Percentiles rank a stretch among this genome's conserved stretches.
phyloP scores from a whole-genome alignment of 2,797 vertebrate genomes.

The Fundulus diaphanus region DNA sequence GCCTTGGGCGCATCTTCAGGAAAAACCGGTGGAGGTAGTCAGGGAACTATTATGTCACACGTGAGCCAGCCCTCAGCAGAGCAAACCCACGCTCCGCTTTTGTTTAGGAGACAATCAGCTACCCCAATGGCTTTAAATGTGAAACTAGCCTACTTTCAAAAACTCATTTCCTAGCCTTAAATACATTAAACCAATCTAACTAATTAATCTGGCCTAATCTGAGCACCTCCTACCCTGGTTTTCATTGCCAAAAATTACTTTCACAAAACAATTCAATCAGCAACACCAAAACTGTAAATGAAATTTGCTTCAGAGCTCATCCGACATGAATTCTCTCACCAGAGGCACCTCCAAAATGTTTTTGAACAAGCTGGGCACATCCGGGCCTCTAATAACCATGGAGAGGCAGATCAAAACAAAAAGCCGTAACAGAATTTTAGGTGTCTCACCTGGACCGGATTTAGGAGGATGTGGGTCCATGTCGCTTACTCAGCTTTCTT shows the following conservation, averaged over 20 bases:
- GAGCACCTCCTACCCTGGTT: background rate
- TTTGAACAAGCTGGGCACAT: background rate
- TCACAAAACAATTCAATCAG: background rate
- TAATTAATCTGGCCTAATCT: background rate
- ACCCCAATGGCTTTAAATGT: background rate
- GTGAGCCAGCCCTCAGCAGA: conserved; percentile 51
- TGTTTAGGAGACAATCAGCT: background rate
- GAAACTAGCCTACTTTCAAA: background rate
- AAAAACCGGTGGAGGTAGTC: conserved; percentile 84
- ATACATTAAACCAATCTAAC: background rate
- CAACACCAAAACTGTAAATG: background rate
- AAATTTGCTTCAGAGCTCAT: background rate
- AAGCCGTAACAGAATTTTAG: background rate
- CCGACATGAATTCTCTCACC: background rate
- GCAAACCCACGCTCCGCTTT: background rate
- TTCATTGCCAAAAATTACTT: background rate
- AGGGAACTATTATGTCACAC: conserved; percentile 49
- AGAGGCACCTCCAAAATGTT: background rate
- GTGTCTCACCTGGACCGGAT: background rate
- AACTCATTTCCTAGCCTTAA: background rate
- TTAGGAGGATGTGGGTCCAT: background rate
- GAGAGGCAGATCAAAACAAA: background rate
- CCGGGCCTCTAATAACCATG: background rate
- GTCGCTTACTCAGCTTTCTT: background rate
- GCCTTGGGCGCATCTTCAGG: conserved; percentile 80